Base-by-base conservation (phyloP, 2,888 invertebrate genomes). In the Panorpa germanica region DNA sequence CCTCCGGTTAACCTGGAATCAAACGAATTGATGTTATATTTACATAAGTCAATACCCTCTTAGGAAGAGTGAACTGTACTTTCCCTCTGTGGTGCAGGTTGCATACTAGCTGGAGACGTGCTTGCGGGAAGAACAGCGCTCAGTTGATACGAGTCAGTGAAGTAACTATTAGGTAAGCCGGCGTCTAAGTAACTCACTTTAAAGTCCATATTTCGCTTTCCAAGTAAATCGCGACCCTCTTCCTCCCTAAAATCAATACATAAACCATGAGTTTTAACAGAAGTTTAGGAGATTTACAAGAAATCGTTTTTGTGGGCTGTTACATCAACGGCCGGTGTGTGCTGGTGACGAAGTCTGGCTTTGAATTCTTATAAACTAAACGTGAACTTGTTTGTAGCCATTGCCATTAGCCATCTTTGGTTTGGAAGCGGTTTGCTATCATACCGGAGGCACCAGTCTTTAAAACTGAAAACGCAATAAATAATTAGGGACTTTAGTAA, bases 361-460 rank as follows among this genome's bases (percentile, higher is more conserved):
- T 93, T 39, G 90, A 88, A 57, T 91, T 93, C 57, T 93, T 93
- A 62, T 90, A 91, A 44, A 91, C 86, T 39, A 93, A 70, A 43
- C 90, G 64, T 10, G 90, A 86, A 41, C 60, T 61, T 14, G 90
- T 90, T 59, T 93, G 93, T 33, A 93, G 62, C 88, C 90, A 93
- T 52, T 91, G 80, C 81, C 85, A 86, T 43, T 75, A 73, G 4
- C 74, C 72, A 36, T 83, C 80, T 51, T 83, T 83, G 38, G 81
- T 80, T 55, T 86, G 76, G 57, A 86, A 75, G 52, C 93, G 72
- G 53, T 93, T 91, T 36, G 91, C 90, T 46, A 93, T 86, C 72
- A 93, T 77, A 14, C 91, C 91, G 34, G 90, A 88, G 43, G 90
- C 90, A 42, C 91, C 90, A 32, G 88, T 91, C 65, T 93, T 93